These are phyloP conservation scores for Coleophora deauratella DNA, from an alignment of 2,888 invertebrate genomes.

Conservation along the genomic window DNA sequence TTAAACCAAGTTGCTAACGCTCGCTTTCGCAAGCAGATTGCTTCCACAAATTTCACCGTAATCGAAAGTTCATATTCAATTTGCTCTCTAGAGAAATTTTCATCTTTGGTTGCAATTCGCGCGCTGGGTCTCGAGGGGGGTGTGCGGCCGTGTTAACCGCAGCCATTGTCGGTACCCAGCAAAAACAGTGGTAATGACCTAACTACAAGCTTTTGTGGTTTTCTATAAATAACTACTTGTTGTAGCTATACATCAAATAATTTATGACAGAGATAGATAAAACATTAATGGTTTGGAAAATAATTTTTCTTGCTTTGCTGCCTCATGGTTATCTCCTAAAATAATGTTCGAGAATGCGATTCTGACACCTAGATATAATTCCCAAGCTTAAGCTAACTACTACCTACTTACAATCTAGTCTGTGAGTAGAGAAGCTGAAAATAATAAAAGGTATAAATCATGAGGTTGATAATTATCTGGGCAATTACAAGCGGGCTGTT, in stretches of 20 bases:
- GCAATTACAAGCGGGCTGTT: constrained; percentile 31
- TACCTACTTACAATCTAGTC: too few relatives aligned
- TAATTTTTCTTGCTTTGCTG: too few relatives aligned
- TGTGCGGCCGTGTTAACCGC: constrained; percentile 15
- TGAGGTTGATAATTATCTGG: constrained; percentile 27
- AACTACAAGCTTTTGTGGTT: constrained; percentile 21
- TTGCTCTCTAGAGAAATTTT: constrained; percentile 39
- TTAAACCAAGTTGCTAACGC: too few relatives aligned
- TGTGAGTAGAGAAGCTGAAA: constrained; percentile 13
- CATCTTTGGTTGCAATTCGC: constrained; percentile 25
- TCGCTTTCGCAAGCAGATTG: constrained; percentile 20
- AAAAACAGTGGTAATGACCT: constrained; percentile 30
- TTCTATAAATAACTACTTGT: constrained; percentile 17
- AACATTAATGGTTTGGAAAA: too few relatives aligned
- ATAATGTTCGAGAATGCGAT: too few relatives aligned
- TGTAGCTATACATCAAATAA: constrained; percentile 1
- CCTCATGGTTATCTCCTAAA: too few relatives aligned
- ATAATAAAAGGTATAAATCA: constrained; percentile 25
- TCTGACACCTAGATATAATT: too few relatives aligned
- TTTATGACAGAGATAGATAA: too few relatives aligned
- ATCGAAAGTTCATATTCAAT: constrained; percentile 55
- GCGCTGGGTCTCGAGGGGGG: not conserved
- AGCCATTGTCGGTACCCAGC: constrained; percentile 27
- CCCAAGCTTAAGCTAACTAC: too few relatives aligned
- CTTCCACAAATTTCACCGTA: constrained; percentile 30